phyloP scores from a whole-genome alignment of 2,113 vertebrate genomes.

The Lampris incognitus region DNA sequence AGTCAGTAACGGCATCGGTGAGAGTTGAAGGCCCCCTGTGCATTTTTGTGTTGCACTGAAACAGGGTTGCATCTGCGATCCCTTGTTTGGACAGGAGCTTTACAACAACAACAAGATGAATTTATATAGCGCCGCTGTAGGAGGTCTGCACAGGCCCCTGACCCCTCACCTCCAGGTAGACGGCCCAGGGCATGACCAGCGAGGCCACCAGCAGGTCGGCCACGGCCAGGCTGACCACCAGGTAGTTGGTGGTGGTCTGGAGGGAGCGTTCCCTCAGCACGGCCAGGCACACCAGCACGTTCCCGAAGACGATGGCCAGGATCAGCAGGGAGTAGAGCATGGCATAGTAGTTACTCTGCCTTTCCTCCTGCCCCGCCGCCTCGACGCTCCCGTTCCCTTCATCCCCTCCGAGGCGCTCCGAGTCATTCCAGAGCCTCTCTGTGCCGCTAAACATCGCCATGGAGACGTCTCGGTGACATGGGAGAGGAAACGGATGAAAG shows the following conservation, averaged over 20 bases:
- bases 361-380: conserved; percentile 37
- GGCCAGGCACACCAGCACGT: conserved; percentile 90
- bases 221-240: conserved; percentile 94
- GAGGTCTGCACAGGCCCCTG: background rate
- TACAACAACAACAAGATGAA: too few species aligned
- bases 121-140: too few species aligned
- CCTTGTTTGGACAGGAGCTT: too few species aligned
- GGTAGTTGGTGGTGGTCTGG: conserved; percentile 95
- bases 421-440: conserved; percentile 83
- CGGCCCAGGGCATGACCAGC: conserved; percentile 95
- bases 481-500: conserved; percentile 63
- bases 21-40: too few species aligned
- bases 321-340: conserved; percentile 91
- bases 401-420: conserved; percentile 61
- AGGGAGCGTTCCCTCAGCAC: conserved; percentile 89
- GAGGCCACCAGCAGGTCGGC: conserved; percentile 93
- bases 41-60: too few species aligned
- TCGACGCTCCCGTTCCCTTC: conserved; percentile 80
- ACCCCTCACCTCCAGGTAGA: conserved; percentile 92
- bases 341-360: conserved; percentile 85
- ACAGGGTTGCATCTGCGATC: too few species aligned
- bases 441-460: conserved; percentile 85
- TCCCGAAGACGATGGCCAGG: conserved; percentile 92
- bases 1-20: too few species aligned
- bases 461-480: conserved; percentile 69